Evolutionary conservation across 1,140 invertebrate genomes (phyloP).

Genomic region (Aphelenchoides besseyi): DNA sequence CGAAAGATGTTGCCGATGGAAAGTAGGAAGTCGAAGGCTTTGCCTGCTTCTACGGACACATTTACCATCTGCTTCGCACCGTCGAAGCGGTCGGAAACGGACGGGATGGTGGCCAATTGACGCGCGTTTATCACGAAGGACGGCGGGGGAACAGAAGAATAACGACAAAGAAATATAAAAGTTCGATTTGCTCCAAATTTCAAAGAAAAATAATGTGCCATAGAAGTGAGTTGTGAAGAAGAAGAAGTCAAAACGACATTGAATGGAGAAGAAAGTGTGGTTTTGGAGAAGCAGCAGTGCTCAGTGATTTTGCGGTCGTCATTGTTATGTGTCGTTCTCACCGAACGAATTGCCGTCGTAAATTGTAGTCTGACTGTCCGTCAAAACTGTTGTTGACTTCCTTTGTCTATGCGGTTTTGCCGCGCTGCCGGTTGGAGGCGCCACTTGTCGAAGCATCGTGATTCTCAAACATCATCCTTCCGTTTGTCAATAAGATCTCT

Average conservation of each 20-base stretch:
- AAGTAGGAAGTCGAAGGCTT: too few relatives aligned
- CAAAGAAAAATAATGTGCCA: background rate
- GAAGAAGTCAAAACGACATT: constrained; percentile 1
- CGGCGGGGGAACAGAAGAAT: constrained; percentile 13
- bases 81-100: too few relatives aligned
- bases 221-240: background rate
- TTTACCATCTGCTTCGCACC: too few relatives aligned
- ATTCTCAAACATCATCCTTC: too few relatives aligned
- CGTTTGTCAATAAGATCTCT: too few relatives aligned
- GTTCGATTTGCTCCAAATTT: background rate
- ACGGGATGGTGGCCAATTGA: constrained; percentile 3
- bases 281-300: background rate
- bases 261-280: background rate
- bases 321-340: background rate
- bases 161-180: background rate
- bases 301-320: background rate
- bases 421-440: background rate
- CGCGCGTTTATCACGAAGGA: constrained; percentile 14
- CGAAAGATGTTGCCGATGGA: too few relatives aligned
- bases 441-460: too few relatives aligned
- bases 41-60: too few relatives aligned
- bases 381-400: constrained; percentile 6
- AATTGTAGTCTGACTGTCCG: background rate
- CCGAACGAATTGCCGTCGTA: constrained; percentile 5
- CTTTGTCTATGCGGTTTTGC: constrained; percentile 1